phyloP scores from a whole-genome alignment of 1,140 invertebrate species.

The Trinorchestia longiramus region DNA sequence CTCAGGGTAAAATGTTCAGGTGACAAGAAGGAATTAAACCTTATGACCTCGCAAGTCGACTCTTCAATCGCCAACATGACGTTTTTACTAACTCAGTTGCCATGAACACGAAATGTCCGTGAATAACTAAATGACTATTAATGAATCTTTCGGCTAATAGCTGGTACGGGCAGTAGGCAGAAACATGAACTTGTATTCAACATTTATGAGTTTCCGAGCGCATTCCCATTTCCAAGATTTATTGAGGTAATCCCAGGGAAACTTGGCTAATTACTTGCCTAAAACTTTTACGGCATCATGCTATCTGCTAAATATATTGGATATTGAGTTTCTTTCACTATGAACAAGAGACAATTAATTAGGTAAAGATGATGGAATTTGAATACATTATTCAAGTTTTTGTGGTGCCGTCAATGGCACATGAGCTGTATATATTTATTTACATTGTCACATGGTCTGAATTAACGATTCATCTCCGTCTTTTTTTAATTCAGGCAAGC shows the following conservation, averaged over 20 bases:
- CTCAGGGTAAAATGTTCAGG: too few relatives aligned
- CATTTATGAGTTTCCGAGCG: neutral
- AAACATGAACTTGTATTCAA: neutral
- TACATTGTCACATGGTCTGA: neutral
- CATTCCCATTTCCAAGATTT: neutral
- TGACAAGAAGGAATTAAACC: too few relatives aligned
- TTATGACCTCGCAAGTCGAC: too few relatives aligned
- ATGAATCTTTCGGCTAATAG: neutral
- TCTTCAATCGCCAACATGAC: too few relatives aligned
- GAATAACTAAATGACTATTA: neutral
- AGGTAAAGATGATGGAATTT: neutral
- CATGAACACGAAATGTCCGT: neutral
- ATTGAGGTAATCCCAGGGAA: neutral
- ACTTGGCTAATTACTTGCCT: neutral
- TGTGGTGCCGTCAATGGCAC: neutral
- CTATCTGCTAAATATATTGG: neutral
- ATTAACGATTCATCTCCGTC: neutral
- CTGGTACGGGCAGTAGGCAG: neutral
- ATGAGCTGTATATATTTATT: neutral
- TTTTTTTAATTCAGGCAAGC: neutral
- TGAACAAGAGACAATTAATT: neutral
- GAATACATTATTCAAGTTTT: neutral
- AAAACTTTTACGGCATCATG: neutral
- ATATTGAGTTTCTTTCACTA: neutral
- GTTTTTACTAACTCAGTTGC: too few relatives aligned